A percentile compares a stretch with the other conserved stretches of the same genome.
These are phyloP conservation scores for Melanogrammus aeglefinus DNA, from an alignment of 2,797 vertebrate genomes.

Conservation along the genomic window DNA sequence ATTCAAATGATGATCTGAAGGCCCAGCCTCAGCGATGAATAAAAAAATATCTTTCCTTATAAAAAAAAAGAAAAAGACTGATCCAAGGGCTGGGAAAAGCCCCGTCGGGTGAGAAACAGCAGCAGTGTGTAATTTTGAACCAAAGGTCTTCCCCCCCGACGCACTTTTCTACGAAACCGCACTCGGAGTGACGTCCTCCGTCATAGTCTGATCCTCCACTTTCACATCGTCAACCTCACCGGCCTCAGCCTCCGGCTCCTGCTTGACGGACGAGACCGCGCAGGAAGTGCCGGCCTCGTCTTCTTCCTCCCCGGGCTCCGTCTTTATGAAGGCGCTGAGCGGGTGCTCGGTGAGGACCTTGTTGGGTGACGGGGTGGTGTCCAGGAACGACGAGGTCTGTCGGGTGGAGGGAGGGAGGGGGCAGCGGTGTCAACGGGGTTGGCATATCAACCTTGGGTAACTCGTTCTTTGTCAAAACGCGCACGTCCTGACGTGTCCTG, in stretches of 20 bases:
- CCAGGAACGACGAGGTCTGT: conserved; percentile 86
- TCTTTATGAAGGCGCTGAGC: conserved; percentile 84
- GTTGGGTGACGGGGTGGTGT: conserved; percentile 90
- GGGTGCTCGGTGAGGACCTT: conserved; percentile 89
- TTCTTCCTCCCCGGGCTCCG: conserved; percentile 75
- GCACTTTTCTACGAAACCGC: conserved; percentile 50
- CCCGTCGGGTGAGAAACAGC: conserved; percentile 53
- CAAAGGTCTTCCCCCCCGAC: too few relatives aligned
- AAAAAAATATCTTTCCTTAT: conserved; percentile 76
- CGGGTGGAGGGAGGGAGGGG: not conserved
- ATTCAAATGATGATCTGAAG: conserved; percentile 85
- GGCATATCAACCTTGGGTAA: not conserved
- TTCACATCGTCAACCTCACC: conserved; percentile 71
- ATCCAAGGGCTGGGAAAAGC: conserved; percentile 29
- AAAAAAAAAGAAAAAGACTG: conserved; percentile 47
- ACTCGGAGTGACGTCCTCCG: conserved; percentile 51
- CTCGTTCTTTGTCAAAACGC: not conserved
- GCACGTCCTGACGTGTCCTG: not conserved
- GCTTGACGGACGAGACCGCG: conserved; percentile 66
- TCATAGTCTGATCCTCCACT: conserved; percentile 69
- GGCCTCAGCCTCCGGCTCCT: conserved; percentile 74
- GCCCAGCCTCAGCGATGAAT: conserved; percentile 78
- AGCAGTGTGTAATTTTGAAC: conserved; percentile 34
- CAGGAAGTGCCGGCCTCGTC: conserved; percentile 70
- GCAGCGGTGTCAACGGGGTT: not conserved